Conservation (phyloP, 2,888 invertebrate genomes). For the Callinectes sapidus region DNA sequence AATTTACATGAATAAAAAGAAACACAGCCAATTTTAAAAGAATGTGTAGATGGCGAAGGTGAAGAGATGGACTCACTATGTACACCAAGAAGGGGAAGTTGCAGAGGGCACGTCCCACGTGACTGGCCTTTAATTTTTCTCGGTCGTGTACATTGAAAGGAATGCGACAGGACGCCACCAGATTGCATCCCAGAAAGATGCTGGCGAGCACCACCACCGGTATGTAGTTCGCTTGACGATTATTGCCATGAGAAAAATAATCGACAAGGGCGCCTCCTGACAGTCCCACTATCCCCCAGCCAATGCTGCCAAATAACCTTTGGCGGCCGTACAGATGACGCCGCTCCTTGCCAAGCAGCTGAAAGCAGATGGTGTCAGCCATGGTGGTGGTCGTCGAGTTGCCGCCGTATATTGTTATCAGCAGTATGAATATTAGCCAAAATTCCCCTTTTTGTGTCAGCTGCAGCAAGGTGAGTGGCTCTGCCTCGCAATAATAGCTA, state of each 20-base stretch:
- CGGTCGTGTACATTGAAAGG: constrained; percentile 53
- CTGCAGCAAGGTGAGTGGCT: constrained; percentile 15
- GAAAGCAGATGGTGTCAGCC: constrained; percentile 92
- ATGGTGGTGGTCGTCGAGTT: constrained; percentile 78
- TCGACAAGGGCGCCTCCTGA: constrained; percentile 50
- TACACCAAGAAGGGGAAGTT: constrained; percentile 35
- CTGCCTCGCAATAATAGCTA: constrained; percentile 18
- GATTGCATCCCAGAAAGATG: constrained; percentile 42
- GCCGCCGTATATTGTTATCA: constrained; percentile 42
- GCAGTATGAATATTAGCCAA: constrained; percentile 43
- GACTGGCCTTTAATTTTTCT: constrained; percentile 53
- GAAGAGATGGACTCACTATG: constrained; percentile 39
- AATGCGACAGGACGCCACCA: constrained; percentile 44
- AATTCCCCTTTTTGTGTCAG: constrained; percentile 15
- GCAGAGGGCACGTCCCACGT: constrained; percentile 42
- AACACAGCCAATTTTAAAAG: neutral
- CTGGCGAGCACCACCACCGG: constrained; percentile 47
- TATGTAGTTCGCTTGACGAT: constrained; percentile 36
- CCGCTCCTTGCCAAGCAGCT: constrained; percentile 82
- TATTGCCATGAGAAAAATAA: constrained; percentile 41
- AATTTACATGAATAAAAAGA: neutral
- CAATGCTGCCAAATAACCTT: constrained; percentile 59
- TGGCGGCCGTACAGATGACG: constrained; percentile 59
- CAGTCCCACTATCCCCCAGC: constrained; percentile 51
- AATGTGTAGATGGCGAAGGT: neutral